Evolutionary conservation across 2,888 invertebrate genomes (phyloP).

Genomic region (Tupiocoris notatus): DNA sequence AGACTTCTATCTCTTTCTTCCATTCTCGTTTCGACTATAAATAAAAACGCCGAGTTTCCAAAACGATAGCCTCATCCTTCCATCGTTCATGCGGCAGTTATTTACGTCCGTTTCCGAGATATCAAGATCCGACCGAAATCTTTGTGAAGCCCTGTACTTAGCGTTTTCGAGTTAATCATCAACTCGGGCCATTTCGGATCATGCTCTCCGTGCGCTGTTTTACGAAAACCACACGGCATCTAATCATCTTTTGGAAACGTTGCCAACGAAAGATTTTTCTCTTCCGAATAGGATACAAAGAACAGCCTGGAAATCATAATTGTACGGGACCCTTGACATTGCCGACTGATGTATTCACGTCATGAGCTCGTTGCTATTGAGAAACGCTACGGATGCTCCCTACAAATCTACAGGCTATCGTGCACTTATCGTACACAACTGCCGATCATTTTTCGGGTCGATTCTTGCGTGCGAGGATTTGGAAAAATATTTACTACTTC

Average conservation of each 20-base stretch:
- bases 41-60: not conserved
- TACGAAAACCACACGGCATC: not conserved
- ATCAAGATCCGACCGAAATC: not conserved
- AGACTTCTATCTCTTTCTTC: too few relatives aligned
- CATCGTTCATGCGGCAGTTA: not conserved
- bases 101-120: not conserved
- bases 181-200: too few relatives aligned
- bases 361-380: not conserved
- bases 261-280: not conserved
- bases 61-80: not conserved
- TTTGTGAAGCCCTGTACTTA: not conserved
- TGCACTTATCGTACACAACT: too few relatives aligned
- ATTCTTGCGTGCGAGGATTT: too few relatives aligned
- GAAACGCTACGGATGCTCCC: not conserved
- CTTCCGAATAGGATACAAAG: not conserved
- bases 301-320: not conserved
- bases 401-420: not conserved
- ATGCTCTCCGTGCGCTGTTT: not conserved
- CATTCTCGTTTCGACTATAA: not conserved
- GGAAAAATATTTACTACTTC: too few relatives aligned
- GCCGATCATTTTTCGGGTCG: too few relatives aligned
- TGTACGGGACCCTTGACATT: not conserved
- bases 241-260: too few relatives aligned
- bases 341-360: not conserved
- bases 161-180: not conserved